Conservation (phyloP, 2,113 vertebrate species). For the Onychorhynchus coronatus region DNA sequence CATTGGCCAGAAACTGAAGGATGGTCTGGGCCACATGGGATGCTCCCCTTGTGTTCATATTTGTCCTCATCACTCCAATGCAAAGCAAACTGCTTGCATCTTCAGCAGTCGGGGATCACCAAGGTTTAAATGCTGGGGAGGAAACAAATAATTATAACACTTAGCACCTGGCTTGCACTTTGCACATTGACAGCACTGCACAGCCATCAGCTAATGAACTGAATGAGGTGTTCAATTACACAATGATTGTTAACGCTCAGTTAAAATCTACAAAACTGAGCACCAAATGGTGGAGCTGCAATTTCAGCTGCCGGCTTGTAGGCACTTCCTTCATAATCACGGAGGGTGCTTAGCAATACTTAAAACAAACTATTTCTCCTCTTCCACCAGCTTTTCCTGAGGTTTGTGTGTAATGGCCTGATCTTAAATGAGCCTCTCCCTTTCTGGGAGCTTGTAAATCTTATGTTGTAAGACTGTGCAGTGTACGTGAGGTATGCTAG, state of each 20-base stretch:
- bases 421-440: neutral
- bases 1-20: neutral
- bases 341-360: conserved; percentile 21
- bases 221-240: conserved; percentile 47
- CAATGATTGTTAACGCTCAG: conserved; percentile 60
- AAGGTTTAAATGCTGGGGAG: neutral
- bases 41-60: neutral
- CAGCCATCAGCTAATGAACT: conserved; percentile 61
- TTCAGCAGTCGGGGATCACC: neutral
- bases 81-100: neutral
- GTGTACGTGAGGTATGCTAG: neutral
- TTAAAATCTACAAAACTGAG: conserved; percentile 47
- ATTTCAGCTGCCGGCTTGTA: neutral
- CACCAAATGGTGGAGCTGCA: conserved; percentile 23
- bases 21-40: neutral
- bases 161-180: conserved; percentile 45
- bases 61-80: neutral
- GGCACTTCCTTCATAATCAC: neutral
- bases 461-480: neutral
- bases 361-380: conserved; percentile 25
- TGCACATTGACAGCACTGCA: conserved; percentile 13
- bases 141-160: conserved; percentile 45
- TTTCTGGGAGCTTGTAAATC: conserved; percentile 14
- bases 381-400: conserved; percentile 24
- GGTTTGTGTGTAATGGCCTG: conserved; percentile 1